Evolutionary conservation across 2,888 invertebrate species (phyloP).

Genomic region (Crioceris asparagi): DNA sequence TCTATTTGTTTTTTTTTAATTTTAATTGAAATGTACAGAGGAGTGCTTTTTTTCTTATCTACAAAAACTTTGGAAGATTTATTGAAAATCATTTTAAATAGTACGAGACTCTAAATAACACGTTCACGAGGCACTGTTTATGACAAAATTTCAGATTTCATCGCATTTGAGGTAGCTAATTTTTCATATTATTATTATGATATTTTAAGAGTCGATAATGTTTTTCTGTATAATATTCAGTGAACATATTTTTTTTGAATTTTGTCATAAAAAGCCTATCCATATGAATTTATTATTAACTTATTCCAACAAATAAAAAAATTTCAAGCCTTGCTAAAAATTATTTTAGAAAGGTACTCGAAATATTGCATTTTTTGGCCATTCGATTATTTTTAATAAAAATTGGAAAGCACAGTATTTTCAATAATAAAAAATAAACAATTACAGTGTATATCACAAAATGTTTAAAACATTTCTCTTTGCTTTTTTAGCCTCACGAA

Average conservation of each 20-base stretch:
- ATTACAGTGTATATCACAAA: conserved; percentile 37
- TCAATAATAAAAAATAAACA: conserved; percentile 28
- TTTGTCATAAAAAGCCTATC: too few species aligned
- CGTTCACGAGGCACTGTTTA: too few species aligned
- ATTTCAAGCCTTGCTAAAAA: background rate
- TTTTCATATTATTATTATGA: too few species aligned
- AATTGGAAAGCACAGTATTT: conserved; percentile 31
- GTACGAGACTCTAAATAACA: too few species aligned
- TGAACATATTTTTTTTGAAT: too few species aligned
- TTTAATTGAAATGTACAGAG: conserved; percentile 15
- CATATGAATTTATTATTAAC: too few species aligned
- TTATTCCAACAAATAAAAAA: too few species aligned
- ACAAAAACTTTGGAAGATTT: conserved; percentile 27
- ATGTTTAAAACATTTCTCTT: conserved; percentile 38
- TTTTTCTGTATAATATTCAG: too few species aligned
- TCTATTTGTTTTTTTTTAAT: too few species aligned
- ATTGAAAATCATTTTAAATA: conserved; percentile 19
- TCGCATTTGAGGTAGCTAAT: too few species aligned
- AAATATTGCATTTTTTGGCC: conserved; percentile 33
- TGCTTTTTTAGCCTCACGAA: conserved; percentile 32
- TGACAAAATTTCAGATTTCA: too few species aligned
- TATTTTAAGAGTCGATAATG: too few species aligned
- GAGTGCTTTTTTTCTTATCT: conserved; percentile 20
- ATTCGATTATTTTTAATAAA: conserved; percentile 19
- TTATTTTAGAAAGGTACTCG: conserved; percentile 6